Evolutionary conservation across 1,140 invertebrate genomes (phyloP).

Genomic region (Drosophila kikkawai): DNA sequence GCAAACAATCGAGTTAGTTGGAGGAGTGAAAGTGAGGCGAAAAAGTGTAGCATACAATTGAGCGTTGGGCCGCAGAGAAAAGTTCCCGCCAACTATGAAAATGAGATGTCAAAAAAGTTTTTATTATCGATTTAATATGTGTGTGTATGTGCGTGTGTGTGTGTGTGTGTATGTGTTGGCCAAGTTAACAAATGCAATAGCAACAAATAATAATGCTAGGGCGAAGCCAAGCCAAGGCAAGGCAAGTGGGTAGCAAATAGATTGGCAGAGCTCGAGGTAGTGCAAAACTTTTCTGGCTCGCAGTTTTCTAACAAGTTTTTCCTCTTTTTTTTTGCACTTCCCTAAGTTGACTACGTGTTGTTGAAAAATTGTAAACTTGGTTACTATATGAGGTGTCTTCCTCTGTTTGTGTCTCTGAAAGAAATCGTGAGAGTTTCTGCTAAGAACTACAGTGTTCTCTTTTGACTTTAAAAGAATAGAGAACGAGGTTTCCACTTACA

Average conservation of each 20-base stretch:
- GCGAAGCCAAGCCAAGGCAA: constrained; percentile 22
- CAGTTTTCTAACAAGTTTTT: constrained; percentile 47
- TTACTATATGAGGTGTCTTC: constrained; percentile 44
- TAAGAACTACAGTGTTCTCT: background rate
- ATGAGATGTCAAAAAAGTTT: constrained; percentile 84
- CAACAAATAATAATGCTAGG: constrained; percentile 64
- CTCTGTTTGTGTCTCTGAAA: constrained; percentile 12
- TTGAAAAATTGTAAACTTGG: constrained; percentile 60
- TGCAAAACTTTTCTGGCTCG: constrained; percentile 57
- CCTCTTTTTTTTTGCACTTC: background rate
- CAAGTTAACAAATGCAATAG: constrained; percentile 62
- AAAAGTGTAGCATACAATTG: constrained; percentile 63
- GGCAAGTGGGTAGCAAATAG: constrained; percentile 60
- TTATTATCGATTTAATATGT: constrained; percentile 82
- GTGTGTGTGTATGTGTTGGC: constrained; percentile 4
- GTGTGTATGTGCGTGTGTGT: background rate
- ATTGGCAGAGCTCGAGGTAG: constrained; percentile 51
- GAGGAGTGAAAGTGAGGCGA: constrained; percentile 48
- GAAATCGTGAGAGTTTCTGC: background rate
- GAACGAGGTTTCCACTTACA: too few species aligned
- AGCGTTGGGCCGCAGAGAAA: constrained; percentile 49
- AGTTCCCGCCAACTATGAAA: constrained; percentile 79
- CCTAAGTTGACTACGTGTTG: constrained; percentile 38
- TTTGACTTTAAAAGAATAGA: constrained; percentile 1
- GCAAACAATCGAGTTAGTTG: constrained; percentile 62